phyloP scores from a whole-genome alignment of 53 echinoderm and acorn worm species.

The Hippasteria phrygiana region DNA sequence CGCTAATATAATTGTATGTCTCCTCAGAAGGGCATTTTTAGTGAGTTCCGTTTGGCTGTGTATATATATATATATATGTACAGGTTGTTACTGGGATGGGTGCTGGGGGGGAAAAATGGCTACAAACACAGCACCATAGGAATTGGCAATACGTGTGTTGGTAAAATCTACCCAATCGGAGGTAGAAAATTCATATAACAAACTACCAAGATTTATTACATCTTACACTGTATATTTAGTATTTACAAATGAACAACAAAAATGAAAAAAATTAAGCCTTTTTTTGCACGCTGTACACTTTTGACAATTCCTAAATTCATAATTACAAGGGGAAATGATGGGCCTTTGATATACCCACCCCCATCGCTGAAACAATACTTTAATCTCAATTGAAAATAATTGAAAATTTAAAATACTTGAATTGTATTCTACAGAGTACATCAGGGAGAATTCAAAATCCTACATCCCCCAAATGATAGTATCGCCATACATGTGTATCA shows the following conservation, averaged over 20 bases:
- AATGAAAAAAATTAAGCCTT: not conserved
- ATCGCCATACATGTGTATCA: not conserved
- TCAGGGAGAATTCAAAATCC: not conserved
- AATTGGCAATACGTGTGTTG: conserved; percentile 30
- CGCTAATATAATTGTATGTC: not conserved
- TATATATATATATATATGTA: conserved; percentile 9
- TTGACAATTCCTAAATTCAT: not conserved
- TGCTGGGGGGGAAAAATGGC: not conserved
- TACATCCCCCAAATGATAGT: not conserved
- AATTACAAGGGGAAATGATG: not conserved
- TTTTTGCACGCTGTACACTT: not conserved
- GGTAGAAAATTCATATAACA: conserved; percentile 38
- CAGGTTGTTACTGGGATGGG: conserved; percentile 8
- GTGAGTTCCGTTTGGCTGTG: not conserved
- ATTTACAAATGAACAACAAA: conserved; percentile 21
- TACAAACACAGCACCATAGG: conserved; percentile 39
- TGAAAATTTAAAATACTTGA: not conserved
- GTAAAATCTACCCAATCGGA: conserved; percentile 30
- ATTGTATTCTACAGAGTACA: not conserved
- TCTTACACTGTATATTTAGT: conserved; percentile 6
- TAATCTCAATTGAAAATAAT: no score
- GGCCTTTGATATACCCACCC: not conserved
- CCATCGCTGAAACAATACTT: not conserved
- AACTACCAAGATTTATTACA: conserved; percentile 48
- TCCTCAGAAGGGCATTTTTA: not conserved